A percentile compares a stretch with the other conserved stretches of the same genome.
Evolutionary conservation across 2,113 vertebrate species (phyloP).

Genomic region (Columbina picui): DNA sequence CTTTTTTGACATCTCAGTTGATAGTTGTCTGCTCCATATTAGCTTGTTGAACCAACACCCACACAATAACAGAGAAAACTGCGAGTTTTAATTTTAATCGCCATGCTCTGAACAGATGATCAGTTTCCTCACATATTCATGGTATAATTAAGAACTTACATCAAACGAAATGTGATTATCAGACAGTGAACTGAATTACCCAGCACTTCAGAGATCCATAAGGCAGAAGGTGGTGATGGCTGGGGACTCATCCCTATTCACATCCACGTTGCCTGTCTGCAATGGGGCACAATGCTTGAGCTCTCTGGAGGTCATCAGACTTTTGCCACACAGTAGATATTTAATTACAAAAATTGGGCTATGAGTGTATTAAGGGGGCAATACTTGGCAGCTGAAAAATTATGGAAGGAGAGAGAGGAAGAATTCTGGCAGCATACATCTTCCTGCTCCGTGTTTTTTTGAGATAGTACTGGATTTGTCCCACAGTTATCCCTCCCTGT

Average conservation of each 20-base stretch:
- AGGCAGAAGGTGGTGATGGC: not conserved
- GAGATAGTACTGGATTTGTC: not conserved
- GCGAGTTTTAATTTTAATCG: not conserved
- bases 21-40: not conserved
- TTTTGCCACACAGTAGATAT: not conserved
- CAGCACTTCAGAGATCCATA: not conserved
- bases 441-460: not conserved
- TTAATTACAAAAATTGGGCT: not conserved
- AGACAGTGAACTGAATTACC: not conserved
- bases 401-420: not conserved
- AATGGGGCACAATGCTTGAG: not conserved
- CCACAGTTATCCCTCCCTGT: not conserved
- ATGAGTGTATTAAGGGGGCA: not conserved
- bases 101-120: not conserved
- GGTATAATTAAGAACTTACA: not conserved
- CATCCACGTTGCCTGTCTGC: not conserved
- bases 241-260: not conserved
- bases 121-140: not conserved
- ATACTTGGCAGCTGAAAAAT: not conserved
- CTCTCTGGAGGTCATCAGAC: not conserved
- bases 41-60: not conserved
- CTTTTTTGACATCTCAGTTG: not conserved
- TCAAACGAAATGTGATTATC: not conserved
- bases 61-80: not conserved
- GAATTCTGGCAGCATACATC: not conserved